Evolutionary conservation across 2,797 vertebrate genomes (phyloP).

Genomic region (Enteromius radiatus): DNA sequence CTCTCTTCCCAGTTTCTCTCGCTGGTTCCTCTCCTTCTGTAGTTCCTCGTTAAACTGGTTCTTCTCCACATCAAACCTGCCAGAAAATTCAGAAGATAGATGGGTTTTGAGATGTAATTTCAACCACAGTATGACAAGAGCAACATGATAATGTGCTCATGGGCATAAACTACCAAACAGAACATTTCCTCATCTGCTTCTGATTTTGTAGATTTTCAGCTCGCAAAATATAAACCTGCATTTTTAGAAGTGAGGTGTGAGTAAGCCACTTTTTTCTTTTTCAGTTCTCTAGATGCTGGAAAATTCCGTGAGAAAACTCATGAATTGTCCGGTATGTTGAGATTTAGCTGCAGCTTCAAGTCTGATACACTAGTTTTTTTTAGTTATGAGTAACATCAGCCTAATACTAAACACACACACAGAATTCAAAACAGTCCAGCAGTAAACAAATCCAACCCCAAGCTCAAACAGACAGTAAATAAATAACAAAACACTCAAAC

Average conservation of each 20-base stretch:
- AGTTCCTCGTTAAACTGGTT: slow-evolving; percentile 88
- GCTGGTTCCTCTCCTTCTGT: slow-evolving; percentile 86
- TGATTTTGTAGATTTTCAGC: background rate
- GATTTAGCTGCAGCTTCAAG: background rate
- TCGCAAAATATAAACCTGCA: background rate
- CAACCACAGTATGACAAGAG: background rate
- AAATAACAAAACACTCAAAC: background rate
- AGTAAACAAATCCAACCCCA: background rate
- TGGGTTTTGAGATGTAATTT: background rate
- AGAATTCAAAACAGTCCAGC: background rate
- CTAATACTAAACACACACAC: background rate
- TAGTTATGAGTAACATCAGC: background rate
- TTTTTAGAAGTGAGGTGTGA: background rate
- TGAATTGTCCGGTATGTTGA: background rate
- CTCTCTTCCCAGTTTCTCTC: slow-evolving; percentile 91
- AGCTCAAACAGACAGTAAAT: background rate
- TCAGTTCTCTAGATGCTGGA: background rate
- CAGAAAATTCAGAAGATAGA: slow-evolving; percentile 26
- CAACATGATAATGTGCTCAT: background rate
- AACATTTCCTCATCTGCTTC: slow-evolving; percentile 9
- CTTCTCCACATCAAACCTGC: slow-evolving; percentile 93
- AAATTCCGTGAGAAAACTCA: background rate
- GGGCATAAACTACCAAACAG: slow-evolving; percentile 4
- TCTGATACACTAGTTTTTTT: background rate
- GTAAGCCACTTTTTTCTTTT: background rate